Evolutionary conservation across 2,888 invertebrate genomes (phyloP), one percentile per base, ranked within the genome.

Genomic region (Acanthosepion esculentum): DNA sequence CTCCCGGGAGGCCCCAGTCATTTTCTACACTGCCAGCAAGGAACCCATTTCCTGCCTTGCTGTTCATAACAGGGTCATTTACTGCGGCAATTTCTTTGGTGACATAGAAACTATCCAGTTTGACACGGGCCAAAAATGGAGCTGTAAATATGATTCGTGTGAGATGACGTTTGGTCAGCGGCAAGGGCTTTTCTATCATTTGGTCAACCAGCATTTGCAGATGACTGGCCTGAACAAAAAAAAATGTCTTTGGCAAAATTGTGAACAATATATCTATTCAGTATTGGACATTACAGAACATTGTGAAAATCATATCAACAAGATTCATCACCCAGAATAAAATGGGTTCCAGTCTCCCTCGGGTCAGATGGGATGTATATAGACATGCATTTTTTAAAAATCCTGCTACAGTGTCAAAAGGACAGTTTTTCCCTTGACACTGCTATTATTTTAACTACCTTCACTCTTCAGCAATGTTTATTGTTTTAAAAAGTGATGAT

Each of bases 21-120:
- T 53, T 20, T 93, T 93, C 12, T 93, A 50, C 6, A 18, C 50
- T 2, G 18, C 93, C 29, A 53, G 48, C 53, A 93, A 93, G n/a
- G 50, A 93, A 50, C 29, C 50, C 3, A 93, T 93, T 18, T 93
- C 93, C 8, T 93, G 93, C n/a, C 20, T 93, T 10, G n/a, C 93
- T 10, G 50, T 93, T 48, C 53, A 48, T 26, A 33, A 93, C 29
- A 93, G 33, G 23, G 18, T n/a, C 15, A 20, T 50, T 7, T 93
- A 93, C 29, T 53, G 93, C 15, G 93, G 93, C 29, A 93, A 93
- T 48, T 93, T 93, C 53, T 93, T n/a, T 53, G 93, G 93, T 26
- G 26, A n/a, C 12, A 48, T 93, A 23, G 93, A 93, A 20, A n/a
- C 93, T 8, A 6, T 93, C 6, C 20, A 50, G 18, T 26, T 53